Evolutionary conservation across 2,888 invertebrate genomes (phyloP).

Genomic region (Heliconius ethilla): DNA sequence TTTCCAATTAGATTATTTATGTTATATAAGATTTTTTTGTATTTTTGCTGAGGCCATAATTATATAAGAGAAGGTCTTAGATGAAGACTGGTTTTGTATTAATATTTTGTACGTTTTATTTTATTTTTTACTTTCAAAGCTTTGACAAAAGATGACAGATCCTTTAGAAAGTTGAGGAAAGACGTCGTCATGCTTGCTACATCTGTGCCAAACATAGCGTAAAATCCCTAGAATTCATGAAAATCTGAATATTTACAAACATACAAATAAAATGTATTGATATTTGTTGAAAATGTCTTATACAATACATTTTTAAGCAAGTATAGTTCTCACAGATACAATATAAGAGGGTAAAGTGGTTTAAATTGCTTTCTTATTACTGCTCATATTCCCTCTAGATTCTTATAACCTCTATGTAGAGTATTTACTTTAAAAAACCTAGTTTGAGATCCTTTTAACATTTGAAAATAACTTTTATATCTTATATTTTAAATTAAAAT

Average conservation of each 20-base stretch:
- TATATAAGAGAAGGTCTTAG: background rate
- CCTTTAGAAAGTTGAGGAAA: background rate
- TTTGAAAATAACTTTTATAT: background rate
- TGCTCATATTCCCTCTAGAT: background rate
- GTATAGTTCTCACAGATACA: background rate
- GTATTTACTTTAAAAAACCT: background rate
- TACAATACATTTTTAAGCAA: background rate
- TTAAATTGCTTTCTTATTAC: slow-evolving; percentile 20
- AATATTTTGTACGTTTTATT: slow-evolving; percentile 4
- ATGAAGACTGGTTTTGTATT: background rate
- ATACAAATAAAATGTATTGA: background rate
- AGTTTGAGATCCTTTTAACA: background rate
- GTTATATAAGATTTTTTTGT: background rate
- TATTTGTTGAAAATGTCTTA: background rate
- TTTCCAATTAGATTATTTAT: background rate
- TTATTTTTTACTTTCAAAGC: background rate
- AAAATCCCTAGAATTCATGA: background rate
- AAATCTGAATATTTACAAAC: slow-evolving; percentile 9
- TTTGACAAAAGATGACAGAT: slow-evolving; percentile 3
- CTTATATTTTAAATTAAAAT: too few species aligned
- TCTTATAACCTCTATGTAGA: background rate
- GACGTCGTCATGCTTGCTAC: background rate
- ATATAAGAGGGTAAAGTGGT: slow-evolving; percentile 9
- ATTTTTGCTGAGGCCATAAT: background rate
- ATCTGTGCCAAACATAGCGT: background rate